phyloP scores from a whole-genome alignment of 2,888 invertebrate species.

The Dusona sp. region DNA sequence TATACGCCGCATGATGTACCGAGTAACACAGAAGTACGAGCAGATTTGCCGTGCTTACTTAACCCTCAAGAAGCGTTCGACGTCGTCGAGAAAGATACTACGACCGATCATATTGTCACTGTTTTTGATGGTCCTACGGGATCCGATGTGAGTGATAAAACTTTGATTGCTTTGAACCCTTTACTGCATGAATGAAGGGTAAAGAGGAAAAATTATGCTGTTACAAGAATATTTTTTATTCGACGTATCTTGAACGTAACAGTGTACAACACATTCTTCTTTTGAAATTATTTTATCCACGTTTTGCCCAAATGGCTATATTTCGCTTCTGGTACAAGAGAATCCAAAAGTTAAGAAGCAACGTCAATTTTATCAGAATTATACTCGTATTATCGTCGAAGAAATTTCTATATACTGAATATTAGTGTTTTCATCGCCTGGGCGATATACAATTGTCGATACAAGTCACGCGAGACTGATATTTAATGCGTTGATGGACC shows the following conservation, averaged over 20 bases:
- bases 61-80: conserved; percentile 52
- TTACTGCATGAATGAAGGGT: background rate
- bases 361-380: background rate
- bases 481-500: background rate
- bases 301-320: background rate
- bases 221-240: background rate
- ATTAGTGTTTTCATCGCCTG: background rate
- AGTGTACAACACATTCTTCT: background rate
- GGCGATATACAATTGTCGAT: background rate
- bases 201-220: background rate
- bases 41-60: conserved; percentile 81
- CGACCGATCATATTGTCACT: conserved; percentile 72
- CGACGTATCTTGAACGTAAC: background rate
- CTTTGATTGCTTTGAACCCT: background rate
- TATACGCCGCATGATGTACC: conserved; percentile 80
- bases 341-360: background rate
- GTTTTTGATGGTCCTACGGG: conserved; percentile 78
- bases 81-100: conserved; percentile 46
- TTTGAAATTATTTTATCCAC: background rate
- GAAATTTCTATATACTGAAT: background rate
- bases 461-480: background rate
- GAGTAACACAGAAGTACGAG: conserved; percentile 77
- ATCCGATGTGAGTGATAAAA: conserved; percentile 74
- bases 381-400: background rate
- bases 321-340: background rate